Base-by-base conservation (phyloP, 2,888 invertebrate species). In the Mesoligia furuncula region DNA sequence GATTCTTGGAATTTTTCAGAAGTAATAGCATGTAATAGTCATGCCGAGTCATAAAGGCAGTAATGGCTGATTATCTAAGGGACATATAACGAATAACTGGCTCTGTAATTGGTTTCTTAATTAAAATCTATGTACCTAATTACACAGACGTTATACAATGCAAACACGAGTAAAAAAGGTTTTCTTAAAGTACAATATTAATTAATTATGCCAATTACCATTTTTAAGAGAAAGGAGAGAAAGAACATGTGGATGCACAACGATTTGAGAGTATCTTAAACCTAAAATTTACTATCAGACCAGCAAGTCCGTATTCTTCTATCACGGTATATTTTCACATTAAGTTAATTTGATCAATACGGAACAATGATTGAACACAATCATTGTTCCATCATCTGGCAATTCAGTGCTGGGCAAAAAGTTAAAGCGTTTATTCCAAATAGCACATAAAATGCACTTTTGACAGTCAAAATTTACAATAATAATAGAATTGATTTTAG, bases 71-170 rank as follows among this genome's bases (percentile, higher is more conserved):
- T 54, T 66, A 31, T 59, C 42, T 61, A 8, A 36, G 8, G 24
- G 15, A 70, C 65, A 27, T 73, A 73, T 45, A 67, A 83, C 27
- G 70, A 57, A 57, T 48, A 80, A 74, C 15, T 57, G 66, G 3
- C 39, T 27, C 20, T 20, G 7, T 20, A 27, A 69, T 69, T 45
- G 15, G 11, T 51, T 70, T 66, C 57, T 59, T 78, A 57, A 84
- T 71, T 74, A 73, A 73, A 73, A 64, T 17, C 2, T 45, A 7
- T n/a, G 5, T 36, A 45, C 31, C 15, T n/a, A 31, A 59, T 51
- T 57, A 68, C 13, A 45, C 3, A 48, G 15, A 13, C 20, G 20
- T 54, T 51, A 15, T 48, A 39, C 20, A 76, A 42, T 36, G 3
- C 24, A 59, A 59, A 59, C 9, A n/a, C 20, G 27, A 67, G 9